Conservation (phyloP, 2,888 invertebrate species). For the Phengaris arion region DNA sequence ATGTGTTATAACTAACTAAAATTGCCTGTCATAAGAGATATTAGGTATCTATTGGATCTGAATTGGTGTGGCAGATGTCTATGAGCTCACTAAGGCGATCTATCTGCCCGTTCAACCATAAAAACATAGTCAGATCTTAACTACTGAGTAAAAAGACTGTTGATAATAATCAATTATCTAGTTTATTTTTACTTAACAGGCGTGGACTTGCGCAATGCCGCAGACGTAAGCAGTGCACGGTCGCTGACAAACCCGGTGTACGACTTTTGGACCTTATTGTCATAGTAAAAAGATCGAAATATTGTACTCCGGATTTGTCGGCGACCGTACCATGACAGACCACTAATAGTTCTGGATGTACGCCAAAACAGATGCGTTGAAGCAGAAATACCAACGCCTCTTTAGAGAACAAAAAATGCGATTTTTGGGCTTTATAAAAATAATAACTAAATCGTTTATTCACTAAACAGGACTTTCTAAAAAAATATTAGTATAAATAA, state of each 20-base stretch:
- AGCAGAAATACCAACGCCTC: not conserved
- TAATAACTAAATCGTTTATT: too few relatives aligned
- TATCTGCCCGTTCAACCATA: not conserved
- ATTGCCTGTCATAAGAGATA: too few relatives aligned
- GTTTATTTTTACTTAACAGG: not conserved
- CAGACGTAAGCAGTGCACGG: not conserved
- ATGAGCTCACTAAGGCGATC: too few relatives aligned
- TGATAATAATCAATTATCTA: conserved; percentile 11
- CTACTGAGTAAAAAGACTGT: not conserved
- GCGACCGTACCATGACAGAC: not conserved
- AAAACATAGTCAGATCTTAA: not conserved
- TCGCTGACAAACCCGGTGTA: not conserved
- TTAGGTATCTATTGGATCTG: too few relatives aligned
- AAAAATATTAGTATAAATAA: too few relatives aligned
- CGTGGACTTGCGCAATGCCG: not conserved
- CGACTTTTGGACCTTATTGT: not conserved
- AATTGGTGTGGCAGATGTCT: too few relatives aligned
- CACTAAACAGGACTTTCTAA: too few relatives aligned
- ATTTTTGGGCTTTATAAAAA: not conserved
- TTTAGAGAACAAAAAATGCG: not conserved
- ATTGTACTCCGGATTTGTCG: not conserved
- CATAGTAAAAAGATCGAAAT: not conserved
- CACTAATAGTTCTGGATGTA: not conserved
- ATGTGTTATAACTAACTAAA: too few relatives aligned
- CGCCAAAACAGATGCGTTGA: conserved; percentile 10